Evolutionary conservation across 2,888 invertebrate genomes (phyloP), one percentile per base, ranked within the genome.

Genomic region (Drosophila quasianomalipes): DNA sequence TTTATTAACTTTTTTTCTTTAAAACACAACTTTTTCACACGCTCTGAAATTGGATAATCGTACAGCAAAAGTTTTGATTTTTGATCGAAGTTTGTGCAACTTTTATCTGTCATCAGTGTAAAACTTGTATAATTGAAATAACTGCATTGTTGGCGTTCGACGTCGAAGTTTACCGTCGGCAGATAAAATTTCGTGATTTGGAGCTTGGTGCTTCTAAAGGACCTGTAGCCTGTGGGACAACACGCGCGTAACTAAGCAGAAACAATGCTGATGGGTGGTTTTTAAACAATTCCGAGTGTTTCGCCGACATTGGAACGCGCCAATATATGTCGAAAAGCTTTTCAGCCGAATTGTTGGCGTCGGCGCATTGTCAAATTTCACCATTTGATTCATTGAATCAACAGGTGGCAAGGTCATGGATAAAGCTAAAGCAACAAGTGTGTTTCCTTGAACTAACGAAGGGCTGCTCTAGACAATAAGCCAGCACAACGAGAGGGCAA

Each of bases 221-320:
- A 47, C 61, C 37, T 74, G 47, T 52, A 28, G 59, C 63, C 78
- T 60, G 73, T 62, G 71, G 73, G 90, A 87, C 83, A 79, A 72
- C 74, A 58, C 76, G 79, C 79, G 78, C 69, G 81, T 63, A 89
- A 90, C 91, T 87, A 81, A 87, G 82, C 63, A 79, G 75, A 70
- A 70, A 77, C 85, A 87, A 76, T 72, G 85, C 72, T 47, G 30
- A 51, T 33, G 60, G 44, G 65, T 72, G 70, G 72, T 59, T 90
- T 87, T 64, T 87, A 87, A 79, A 70, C 69, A 51, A 52, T 22
- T 74, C 49, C 41, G 37, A 39, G 35, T 41, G 35, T 47, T 64
- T 74, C 71, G 75, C 55, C 85, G 77, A 12, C 74, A 49, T 69
- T 87, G 85, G 89, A 85, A 85, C 86, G 83, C 86, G 89, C 79